These are phyloP conservation scores for Zeugodacus cucurbitae DNA, from an alignment of 1,140 invertebrate species.

Conservation along the genomic window DNA sequence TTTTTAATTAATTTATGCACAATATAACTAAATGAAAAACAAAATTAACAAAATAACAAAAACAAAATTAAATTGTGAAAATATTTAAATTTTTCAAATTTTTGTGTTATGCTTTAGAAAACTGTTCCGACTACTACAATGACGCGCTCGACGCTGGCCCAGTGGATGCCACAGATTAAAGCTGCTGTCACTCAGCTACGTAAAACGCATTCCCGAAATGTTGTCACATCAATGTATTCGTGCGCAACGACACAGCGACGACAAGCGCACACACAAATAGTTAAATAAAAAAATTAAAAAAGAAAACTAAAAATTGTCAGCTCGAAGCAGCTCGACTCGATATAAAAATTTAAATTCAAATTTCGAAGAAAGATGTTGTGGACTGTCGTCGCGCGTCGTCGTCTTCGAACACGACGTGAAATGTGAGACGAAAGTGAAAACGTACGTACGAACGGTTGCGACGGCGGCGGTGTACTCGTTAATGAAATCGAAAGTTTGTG, in stretches of 20 bases:
- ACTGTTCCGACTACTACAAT: background rate
- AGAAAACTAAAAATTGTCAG: background rate
- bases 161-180: background rate
- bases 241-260: background rate
- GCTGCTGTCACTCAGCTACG: background rate
- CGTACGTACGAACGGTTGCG: background rate
- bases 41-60: background rate
- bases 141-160: background rate
- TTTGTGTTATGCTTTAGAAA: background rate
- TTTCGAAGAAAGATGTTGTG: background rate
- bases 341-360: background rate
- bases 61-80: background rate
- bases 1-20: constrained; percentile 16
- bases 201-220: background rate
- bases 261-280: background rate
- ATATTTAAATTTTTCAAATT: background rate
- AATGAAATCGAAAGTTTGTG: constrained; percentile 52
- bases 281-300: background rate
- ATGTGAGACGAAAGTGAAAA: constrained; percentile 50
- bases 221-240: background rate
- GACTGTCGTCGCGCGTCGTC: background rate
- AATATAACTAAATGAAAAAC: background rate
- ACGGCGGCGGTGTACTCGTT: constrained; percentile 2
- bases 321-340: background rate
- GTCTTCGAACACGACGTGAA: constrained; percentile 44